Evolutionary conservation across 2,797 vertebrate genomes (phyloP), one percentile per base, ranked within the genome.

Genomic region (Leuciscus waleckii): DNA sequence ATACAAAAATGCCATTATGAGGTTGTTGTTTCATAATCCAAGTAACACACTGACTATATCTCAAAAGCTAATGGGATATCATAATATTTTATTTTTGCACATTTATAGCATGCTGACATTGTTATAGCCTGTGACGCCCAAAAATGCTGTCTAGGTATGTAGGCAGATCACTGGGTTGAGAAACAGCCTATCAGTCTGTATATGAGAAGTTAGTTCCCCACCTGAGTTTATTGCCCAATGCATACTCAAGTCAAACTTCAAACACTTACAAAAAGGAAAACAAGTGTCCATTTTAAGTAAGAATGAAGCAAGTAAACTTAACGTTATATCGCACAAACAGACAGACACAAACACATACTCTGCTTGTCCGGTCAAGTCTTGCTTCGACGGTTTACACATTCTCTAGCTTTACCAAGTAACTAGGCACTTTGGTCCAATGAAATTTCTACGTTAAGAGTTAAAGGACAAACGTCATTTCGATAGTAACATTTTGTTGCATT

Each of bases 331-430:
- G 32, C 16, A n/a, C 32, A 13, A 0, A 29, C 3, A 54, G 17
- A 5, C 13, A 32, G 2, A 16, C 5, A 16, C 19, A 35, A 8
- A 1, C 61, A 17, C 16, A 6, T 4, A 43, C 13, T 56, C 49
- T 37, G 74, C 85, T 39, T 86, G 85, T 82, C 80, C 71, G 85
- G 74, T 86, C 85, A 86, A 76, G 84, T 69, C 79, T 67, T 19
- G 39, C n/a, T 21, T 70, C 67, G 41, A 73, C 26, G 23, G 17
- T 17, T 65, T 29, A 49, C 49, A 71, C 76, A 73, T 63, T 71
- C 68, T 71, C 76, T 37, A 71, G 16, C 29, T 51, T 51, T 26
- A 61, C 41, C 26, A 49, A 37, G 54, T 39, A 14, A 19, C 32
- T 37, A 71, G 2, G n/a, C 35, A 61, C 73, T 23, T 37, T 67